Evolutionary conservation across 2,113 vertebrate species (phyloP).

Genomic region (Salminus brasiliensis): DNA sequence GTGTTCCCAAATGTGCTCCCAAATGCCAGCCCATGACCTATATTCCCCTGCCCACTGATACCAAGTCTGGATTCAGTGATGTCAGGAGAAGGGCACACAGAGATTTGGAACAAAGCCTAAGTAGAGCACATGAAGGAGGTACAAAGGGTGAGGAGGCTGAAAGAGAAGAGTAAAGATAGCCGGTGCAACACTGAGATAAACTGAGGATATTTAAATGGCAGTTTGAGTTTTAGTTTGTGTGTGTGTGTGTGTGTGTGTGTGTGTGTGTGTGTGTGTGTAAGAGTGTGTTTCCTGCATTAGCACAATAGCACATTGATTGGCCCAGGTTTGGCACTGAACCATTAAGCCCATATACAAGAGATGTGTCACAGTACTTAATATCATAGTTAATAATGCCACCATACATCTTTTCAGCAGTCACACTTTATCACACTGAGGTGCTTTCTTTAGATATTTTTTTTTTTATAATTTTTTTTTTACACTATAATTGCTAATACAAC

Average conservation of each 20-base stretch:
- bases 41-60: conserved; percentile 26
- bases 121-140: conserved; percentile 2
- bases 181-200: neutral
- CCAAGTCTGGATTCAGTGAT: conserved; percentile 14
- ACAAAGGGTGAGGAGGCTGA: neutral
- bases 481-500: no score
- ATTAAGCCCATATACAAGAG: no score
- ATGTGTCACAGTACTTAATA: no score
- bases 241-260: neutral
- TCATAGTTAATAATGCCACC: no score
- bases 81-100: conserved; percentile 22
- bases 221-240: neutral
- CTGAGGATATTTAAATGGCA: neutral
- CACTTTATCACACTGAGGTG: no score
- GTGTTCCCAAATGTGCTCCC: neutral
- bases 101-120: conserved; percentile 39
- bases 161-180: neutral
- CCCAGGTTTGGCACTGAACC: no score
- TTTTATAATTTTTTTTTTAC: no score
- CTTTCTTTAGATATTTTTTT: no score
- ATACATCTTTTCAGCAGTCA: no score
- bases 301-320: no score
- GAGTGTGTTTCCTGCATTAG: neutral
- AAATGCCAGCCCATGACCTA: conserved; percentile 29
- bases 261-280: no score